phyloP scores from a whole-genome alignment of 1,140 invertebrate species.

The Tetragonula clypearis region DNA sequence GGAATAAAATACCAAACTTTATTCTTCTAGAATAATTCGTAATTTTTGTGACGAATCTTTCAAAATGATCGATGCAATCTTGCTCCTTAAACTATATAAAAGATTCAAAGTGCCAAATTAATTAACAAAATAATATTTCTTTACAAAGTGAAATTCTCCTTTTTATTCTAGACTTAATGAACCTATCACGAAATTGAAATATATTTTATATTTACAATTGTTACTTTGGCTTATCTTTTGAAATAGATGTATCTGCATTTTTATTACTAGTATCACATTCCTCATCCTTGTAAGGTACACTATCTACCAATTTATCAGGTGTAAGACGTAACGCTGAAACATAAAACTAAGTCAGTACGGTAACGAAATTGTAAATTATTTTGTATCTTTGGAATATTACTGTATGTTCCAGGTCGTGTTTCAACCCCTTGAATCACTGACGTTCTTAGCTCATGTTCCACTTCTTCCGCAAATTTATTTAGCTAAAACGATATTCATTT shows the following conservation, averaged over 20 bases:
- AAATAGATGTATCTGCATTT: constrained; percentile 13
- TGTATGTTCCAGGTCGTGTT: constrained; percentile 83
- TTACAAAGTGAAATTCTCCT: too few species aligned
- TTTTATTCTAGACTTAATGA: not conserved
- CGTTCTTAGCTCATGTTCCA: constrained; percentile 85
- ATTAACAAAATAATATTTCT: not conserved
- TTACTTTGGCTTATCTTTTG: constrained; percentile 9
- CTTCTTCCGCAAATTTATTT: constrained; percentile 83
- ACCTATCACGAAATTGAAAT: constrained; percentile 2
- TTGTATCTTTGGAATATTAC: constrained; percentile 72
- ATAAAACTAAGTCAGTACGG: not conserved
- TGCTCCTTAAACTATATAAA: not conserved
- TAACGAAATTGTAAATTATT: not conserved
- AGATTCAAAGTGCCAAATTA: not conserved
- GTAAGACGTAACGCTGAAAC: constrained; percentile 82
- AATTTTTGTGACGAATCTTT: not conserved
- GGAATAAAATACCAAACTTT: not conserved
- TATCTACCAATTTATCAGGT: constrained; percentile 83
- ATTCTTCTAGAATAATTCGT: not conserved
- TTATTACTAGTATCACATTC: constrained; percentile 23
- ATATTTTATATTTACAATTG: constrained; percentile 29
- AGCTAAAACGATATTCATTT: constrained; percentile 80
- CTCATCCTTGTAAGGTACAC: constrained; percentile 81
- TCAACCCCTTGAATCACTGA: constrained; percentile 85
- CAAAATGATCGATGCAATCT: too few species aligned